Percentiles rank a stretch among this genome's conserved stretches.
Evolutionary conservation across 1,140 invertebrate species (phyloP).

Genomic region (Caerostris darwini): DNA sequence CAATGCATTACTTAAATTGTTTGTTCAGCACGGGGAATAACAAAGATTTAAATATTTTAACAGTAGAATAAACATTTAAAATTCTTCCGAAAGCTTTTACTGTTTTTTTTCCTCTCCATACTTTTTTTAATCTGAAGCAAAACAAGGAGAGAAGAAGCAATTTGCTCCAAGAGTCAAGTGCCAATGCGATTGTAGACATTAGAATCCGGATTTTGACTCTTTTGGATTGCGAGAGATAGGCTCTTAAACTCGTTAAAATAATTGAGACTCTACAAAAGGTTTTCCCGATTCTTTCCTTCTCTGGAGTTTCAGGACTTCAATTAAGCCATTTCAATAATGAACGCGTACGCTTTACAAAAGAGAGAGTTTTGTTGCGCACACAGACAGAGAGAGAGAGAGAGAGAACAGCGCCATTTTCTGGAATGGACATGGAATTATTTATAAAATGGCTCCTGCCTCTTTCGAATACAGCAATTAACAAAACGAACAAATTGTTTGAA

Average conservation of each 20-base stretch:
- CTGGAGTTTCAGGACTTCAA: slow-evolving; percentile 1
- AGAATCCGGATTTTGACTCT: neutral
- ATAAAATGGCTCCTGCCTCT: slow-evolving; percentile 42
- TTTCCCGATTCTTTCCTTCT: slow-evolving; percentile 30
- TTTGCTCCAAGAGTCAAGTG: slow-evolving; percentile 8
- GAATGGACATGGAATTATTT: slow-evolving; percentile 55
- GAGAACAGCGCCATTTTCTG: slow-evolving; percentile 11
- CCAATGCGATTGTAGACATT: slow-evolving; percentile 17
- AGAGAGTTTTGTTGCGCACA: neutral
- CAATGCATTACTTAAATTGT: neutral
- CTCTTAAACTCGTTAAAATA: slow-evolving; percentile 59
- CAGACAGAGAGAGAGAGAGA: neutral
- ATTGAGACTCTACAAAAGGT: slow-evolving; percentile 46
- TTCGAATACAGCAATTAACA: slow-evolving; percentile 66
- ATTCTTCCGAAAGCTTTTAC: neutral
- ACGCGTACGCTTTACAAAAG: slow-evolving; percentile 32
- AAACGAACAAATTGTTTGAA: slow-evolving; percentile 54
- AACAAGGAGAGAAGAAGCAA: neutral
- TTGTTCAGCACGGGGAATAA: neutral
- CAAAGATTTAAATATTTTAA: neutral
- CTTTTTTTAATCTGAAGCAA: no score
- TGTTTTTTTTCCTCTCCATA: neutral
- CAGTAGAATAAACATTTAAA: slow-evolving; percentile 28
- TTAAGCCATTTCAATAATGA: slow-evolving; percentile 35
- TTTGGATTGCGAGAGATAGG: neutral